Evolutionary conservation across 2,888 invertebrate genomes (phyloP).

Genomic region (Drosophila monieri): DNA sequence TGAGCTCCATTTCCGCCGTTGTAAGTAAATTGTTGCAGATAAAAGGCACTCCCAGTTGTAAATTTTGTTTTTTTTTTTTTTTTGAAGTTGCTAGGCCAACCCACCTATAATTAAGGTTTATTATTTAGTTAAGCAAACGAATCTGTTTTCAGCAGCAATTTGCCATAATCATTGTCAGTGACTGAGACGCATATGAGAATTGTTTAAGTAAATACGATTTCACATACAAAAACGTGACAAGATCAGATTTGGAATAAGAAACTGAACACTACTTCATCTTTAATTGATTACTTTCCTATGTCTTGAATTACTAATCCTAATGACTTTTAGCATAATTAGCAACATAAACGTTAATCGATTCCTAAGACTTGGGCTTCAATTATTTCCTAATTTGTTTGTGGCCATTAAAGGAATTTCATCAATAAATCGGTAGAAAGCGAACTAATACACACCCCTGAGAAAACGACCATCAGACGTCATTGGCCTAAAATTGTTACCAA

Average conservation of each 20-base stretch:
- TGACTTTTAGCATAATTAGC: conserved; percentile 27
- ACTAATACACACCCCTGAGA: conserved; percentile 4
- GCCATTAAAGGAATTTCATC: conserved; percentile 40
- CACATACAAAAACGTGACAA: conserved; percentile 33
- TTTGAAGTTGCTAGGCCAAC: background rate
- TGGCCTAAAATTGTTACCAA: conserved; percentile 4
- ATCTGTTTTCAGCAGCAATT: conserved; percentile 45
- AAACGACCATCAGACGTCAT: conserved; percentile 23
- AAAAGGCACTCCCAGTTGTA: conserved; percentile 3
- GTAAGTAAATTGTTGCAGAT: conserved; percentile 37
- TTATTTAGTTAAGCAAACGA: conserved; percentile 56
- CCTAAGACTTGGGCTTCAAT: conserved; percentile 48
- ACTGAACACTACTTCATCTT: background rate
- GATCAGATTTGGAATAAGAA: conserved; percentile 15
- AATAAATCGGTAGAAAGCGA: conserved; percentile 37
- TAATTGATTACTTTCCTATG: conserved; percentile 4
- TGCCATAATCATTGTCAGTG: conserved; percentile 28
- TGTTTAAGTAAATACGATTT: conserved; percentile 25
- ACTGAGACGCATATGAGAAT: conserved; percentile 36
- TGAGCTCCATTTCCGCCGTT: conserved; percentile 48
- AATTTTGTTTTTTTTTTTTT: conserved; percentile 3
- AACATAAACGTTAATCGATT: conserved; percentile 58
- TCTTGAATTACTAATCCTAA: conserved; percentile 42
- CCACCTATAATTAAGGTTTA: conserved; percentile 48
- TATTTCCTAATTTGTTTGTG: conserved; percentile 73